A percentile compares a stretch with the other conserved stretches of the same genome.
phyloP scores from a whole-genome alignment of 2,797 vertebrate genomes.

The Takifugu rubripes region DNA sequence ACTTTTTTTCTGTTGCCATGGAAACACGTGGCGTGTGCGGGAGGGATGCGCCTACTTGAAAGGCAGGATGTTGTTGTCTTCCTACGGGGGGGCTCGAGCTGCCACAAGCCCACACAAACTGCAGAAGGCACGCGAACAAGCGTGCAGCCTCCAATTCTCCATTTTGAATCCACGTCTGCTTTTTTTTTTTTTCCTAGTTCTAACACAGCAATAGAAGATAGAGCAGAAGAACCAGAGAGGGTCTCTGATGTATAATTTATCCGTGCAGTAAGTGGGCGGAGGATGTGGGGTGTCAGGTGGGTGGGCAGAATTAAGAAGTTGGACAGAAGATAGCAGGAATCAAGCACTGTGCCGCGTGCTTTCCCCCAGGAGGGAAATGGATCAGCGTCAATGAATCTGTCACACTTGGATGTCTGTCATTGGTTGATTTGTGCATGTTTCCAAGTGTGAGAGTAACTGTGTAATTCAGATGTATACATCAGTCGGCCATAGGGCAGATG shows the following conservation, averaged over 20 bases:
- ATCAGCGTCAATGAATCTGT: slow-evolving; percentile 3
- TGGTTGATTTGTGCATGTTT: too few species aligned
- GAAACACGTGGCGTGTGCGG: slow-evolving; percentile 58
- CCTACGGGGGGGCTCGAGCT: slow-evolving; percentile 18
- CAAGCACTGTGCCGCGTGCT: not conserved
- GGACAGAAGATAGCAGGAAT: slow-evolving; percentile 19
- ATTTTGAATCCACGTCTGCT: slow-evolving; percentile 8
- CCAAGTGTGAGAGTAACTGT: too few species aligned
- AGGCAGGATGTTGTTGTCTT: slow-evolving; percentile 42
- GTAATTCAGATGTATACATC: too few species aligned
- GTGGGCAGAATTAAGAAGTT: slow-evolving; percentile 28
- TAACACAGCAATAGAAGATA: slow-evolving; percentile 14
- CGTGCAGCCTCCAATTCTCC: not conserved
- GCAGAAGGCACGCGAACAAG: slow-evolving; percentile 24
- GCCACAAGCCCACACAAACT: slow-evolving; percentile 42
- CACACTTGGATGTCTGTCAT: not conserved
- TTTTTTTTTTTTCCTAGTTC: slow-evolving; percentile 14
- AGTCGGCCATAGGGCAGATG: slow-evolving; percentile 33
- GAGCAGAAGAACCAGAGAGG: slow-evolving; percentile 30
- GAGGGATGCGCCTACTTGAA: slow-evolving; percentile 42
- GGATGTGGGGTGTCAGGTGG: slow-evolving; percentile 34
- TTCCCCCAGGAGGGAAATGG: slow-evolving; percentile 2
- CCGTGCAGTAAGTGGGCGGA: slow-evolving; percentile 48
- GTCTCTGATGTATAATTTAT: slow-evolving; percentile 71
- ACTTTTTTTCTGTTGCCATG: slow-evolving; percentile 73